Percentiles rank a stretch among this genome's conserved stretches.
Evolutionary conservation across 2,797 vertebrate genomes (phyloP).

Genomic region (Eidolon dupreanum): DNA sequence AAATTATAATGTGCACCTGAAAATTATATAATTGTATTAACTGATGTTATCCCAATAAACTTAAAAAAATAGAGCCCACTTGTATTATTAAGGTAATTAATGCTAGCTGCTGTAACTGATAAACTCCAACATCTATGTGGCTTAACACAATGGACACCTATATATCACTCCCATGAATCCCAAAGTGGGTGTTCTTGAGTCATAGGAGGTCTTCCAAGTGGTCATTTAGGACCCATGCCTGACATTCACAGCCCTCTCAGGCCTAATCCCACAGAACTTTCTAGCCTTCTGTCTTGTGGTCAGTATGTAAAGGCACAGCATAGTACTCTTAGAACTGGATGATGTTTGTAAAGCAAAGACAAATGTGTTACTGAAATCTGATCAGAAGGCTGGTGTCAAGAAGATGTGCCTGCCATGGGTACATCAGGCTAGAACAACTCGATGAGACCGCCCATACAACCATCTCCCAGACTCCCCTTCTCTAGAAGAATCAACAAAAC

Average conservation of each 20-base stretch:
- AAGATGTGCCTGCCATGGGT: neutral
- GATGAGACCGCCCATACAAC: neutral
- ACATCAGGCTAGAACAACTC: neutral
- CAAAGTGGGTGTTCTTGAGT: neutral
- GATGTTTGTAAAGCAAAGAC: conserved; percentile 16
- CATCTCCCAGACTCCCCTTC: neutral
- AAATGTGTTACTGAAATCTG: conserved; percentile 18
- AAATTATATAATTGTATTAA: no score
- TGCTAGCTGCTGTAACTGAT: neutral
- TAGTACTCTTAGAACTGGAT: conserved; percentile 25
- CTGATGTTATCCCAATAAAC: no score
- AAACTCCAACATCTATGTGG: neutral
- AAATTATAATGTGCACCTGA: no score
- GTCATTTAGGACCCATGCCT: neutral
- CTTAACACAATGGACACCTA: neutral
- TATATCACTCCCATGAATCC: neutral
- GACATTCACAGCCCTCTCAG: neutral
- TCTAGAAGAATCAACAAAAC: conserved; percentile 10
- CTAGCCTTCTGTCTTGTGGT: neutral
- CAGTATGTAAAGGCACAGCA: neutral
- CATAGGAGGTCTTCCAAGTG: neutral
- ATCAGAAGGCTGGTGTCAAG: conserved; percentile 15
- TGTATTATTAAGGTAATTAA: conserved; percentile 8
- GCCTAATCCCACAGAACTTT: neutral
- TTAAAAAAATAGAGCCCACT: neutral